Evolutionary conservation across 2,888 invertebrate genomes (phyloP), one percentile per base, ranked within the genome.

Genomic region (Oxyteleia sp.): DNA sequence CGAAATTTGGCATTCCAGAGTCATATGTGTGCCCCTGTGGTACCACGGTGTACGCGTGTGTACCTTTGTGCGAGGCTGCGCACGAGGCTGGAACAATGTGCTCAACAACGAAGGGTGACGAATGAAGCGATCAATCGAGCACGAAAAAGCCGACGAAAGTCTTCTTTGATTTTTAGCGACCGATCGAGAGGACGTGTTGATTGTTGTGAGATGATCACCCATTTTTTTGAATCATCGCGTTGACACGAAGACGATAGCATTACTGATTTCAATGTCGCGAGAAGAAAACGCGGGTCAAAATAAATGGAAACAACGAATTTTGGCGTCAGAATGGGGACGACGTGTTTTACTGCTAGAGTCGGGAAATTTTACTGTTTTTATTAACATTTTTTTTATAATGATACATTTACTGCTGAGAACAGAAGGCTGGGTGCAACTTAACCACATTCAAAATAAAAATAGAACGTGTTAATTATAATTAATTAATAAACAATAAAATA

Each of bases 101-200:
- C 16, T 61, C 47, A 18, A 63, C 68, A 38, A 55, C 57, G 47
- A 59, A 64, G 32, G 43, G 47, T 80, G 66, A 80, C 79, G 57
- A 80, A 72, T 72, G 66, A 71, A 80, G 66, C 66, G 72, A 80
- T 63, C 72, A 80, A 72, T 72, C 72, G 72, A 72, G 38, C 26
- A 20, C 51, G 71, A 71, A 80, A 80, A 66, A 66, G 51, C 72
- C 16, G 26, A 55, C 64, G 57, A 64, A 47, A 16, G 51, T 43
- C 45, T 71, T 57, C 53, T 57, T 57, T 64, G 64, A 71, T 51
- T 76, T 79, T 71, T 47, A 55, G 13, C 51, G 43, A 29, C n/a
- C 20, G 35, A 61, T 68, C 76, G 32, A 4, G 57, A 43, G 0
- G 18, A 51, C 4, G 29, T 69, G 59, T 57, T 47, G 68, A 76